Base-by-base conservation (phyloP, 2,797 vertebrate species). In the Psittacula echo region DNA sequence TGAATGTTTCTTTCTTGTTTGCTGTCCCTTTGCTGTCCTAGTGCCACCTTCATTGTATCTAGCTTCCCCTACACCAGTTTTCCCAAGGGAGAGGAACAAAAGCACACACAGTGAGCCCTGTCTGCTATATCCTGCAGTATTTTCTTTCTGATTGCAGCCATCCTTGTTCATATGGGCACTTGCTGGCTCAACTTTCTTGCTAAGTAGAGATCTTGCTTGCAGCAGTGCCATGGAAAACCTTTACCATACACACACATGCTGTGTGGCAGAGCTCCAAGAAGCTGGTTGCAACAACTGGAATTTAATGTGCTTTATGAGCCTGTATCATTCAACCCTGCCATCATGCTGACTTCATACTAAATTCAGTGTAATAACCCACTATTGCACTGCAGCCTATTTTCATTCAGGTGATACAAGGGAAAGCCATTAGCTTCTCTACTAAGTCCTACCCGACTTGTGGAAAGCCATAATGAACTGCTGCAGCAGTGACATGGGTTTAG, bases 1-100 rank as follows among this genome's bases (percentile, higher is more conserved):
- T 0, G 1, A 1, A 8, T 1, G 1, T 11, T 44, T 4, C 50
- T 19, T 18, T 30, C 44, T 62, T 18, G 1, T 20, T 73, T 30
- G 72, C 61, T 24, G 27, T 8, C 34, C 51, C 37, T 68, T 54
- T 29, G 29, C 44, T 20, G 62, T 19, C 85, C 4, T 11, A 24
- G 50, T n/a, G 18, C 26, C 34, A 37, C 16, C 26, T 5, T 15
- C 67, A 3, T 2, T 3, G 20, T 6, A 8, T 1, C 60, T 3
- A 23, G 26, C 58, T 53, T 30, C 73, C 42, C 29, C 22, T 3
- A 11, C 24, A 7, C n/a, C 41, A 1, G 0, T 10, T 10, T 37
- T 30, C 48, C 50, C 27, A 12, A 19, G 42, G 62, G 1, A 18
- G 26, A 60, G 47, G 45, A 47, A 21, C n/a, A 39, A 16, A 51